Evolutionary conservation across 2,888 invertebrate genomes (phyloP), one percentile per base, ranked within the genome.

Genomic region (Leptura quadrifasciata): DNA sequence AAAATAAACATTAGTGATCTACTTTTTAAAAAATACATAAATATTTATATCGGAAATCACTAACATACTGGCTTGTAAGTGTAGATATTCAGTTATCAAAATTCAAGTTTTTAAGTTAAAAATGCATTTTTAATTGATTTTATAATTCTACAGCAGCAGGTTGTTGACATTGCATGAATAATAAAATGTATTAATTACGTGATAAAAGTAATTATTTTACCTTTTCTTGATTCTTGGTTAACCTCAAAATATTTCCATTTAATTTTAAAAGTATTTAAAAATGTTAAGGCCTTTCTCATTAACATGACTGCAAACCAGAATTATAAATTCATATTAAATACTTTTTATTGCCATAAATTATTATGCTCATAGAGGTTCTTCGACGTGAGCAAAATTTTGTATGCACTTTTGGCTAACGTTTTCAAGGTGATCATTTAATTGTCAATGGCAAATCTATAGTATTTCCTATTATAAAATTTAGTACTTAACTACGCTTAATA

Each of bases 131-230:
- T 64, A 64, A 64, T 64, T 72, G 21, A 65, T 65, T 57, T 72
- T 35, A 57, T 54, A 57, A 17, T 35, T 63, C 54, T 72, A 47
- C 69, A 58, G 9, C 20, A 24, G 58, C 61, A 18, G 61, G 71
- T 71, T 71, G 71, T 71, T 71, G 61, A 71, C 71, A 71, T 61
- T 61, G 61, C 52, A 61, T 61, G 47, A 52, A 61, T 61, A 71
- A 71, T 71, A 52, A 71, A 71, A 71, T 31, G 58, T 17, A 52
- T 71, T 71, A 71, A 71, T 71, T 71, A 61, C 47, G n/a, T n/a
- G 71, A 61, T 71, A 61, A 68, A 55, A 68, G 31, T 35, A 54
- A 47, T 71, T 71, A 61, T 61, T 52, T n/a, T 21, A 61, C 65
- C 12, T 20, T 3, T 24, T 20, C 20, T 63, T 39, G 35, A 17